A percentile compares a stretch with the other conserved stretches of the same genome.
These are phyloP conservation scores for Ctenochaetus hawaiiensis DNA, from an alignment of 2,797 vertebrate species.

Conservation along the genomic window DNA sequence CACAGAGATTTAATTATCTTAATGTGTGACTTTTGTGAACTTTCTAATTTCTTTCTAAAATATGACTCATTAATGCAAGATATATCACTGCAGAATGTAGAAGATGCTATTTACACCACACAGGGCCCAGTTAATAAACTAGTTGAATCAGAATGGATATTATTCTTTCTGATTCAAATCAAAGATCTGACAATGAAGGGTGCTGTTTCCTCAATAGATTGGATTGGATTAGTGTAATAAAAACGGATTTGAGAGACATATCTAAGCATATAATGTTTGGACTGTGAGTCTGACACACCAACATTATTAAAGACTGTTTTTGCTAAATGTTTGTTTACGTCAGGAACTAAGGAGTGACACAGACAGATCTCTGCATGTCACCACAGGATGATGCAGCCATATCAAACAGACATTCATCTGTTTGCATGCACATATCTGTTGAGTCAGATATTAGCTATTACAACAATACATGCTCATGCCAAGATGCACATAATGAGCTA, in stretches of 20 bases:
- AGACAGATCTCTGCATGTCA: not conserved
- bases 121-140: too few species aligned
- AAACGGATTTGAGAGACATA: too few species aligned
- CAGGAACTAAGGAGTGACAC: not conserved
- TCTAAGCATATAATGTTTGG: not conserved
- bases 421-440: not conserved
- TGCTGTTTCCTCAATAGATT: too few species aligned
- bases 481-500: not conserved
- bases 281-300: not conserved
- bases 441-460: not conserved
- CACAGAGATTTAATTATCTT: not conserved
- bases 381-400: not conserved
- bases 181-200: too few species aligned
- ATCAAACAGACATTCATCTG: not conserved
- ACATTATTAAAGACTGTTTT: not conserved
- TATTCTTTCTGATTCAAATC: too few species aligned
- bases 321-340: not conserved
- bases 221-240: too few species aligned
- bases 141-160: too few species aligned
- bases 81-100: too few species aligned
- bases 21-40: not conserved
- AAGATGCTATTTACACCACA: too few species aligned
- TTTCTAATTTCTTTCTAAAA: not conserved
- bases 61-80: not conserved
- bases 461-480: not conserved